phyloP scores from a whole-genome alignment of 2,113 vertebrate species.

The Callipepla squamata region DNA sequence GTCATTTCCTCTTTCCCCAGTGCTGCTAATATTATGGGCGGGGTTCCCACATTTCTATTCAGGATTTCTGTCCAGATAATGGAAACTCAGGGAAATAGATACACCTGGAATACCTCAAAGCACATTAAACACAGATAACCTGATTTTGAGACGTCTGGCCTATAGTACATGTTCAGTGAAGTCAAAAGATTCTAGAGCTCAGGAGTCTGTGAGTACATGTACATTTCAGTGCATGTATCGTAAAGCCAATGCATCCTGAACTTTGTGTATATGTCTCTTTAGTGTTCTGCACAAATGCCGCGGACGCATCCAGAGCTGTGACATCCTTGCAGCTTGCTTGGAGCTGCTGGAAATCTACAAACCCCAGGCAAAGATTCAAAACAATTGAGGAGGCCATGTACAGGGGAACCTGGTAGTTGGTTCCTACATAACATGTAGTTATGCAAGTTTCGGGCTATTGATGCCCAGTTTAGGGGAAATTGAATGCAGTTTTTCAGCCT shows the following conservation, averaged over 20 bases:
- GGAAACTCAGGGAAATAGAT: neutral
- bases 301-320: neutral
- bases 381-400: neutral
- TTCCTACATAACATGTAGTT: too few relatives aligned
- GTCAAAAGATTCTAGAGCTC: neutral
- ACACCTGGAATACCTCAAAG: constrained; percentile 49
- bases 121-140: constrained; percentile 46
- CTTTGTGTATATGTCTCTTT: fast-evolving
- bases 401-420: neutral
- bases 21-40: neutral
- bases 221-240: neutral
- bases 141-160: constrained; percentile 51
- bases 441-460: fast-evolving
- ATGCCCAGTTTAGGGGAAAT: neutral
- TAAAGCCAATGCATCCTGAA: neutral
- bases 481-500: neutral
- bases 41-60: constrained; percentile 7
- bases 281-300: neutral
- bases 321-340: neutral
- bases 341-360: neutral
- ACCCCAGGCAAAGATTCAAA: neutral
- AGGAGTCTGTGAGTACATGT: neutral
- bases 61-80: constrained; percentile 28
- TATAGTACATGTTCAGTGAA: constrained; percentile 30
- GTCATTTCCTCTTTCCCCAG: neutral